Conservation (phyloP, 2,797 vertebrate genomes). For the Tympanoctomys barrerae region DNA sequence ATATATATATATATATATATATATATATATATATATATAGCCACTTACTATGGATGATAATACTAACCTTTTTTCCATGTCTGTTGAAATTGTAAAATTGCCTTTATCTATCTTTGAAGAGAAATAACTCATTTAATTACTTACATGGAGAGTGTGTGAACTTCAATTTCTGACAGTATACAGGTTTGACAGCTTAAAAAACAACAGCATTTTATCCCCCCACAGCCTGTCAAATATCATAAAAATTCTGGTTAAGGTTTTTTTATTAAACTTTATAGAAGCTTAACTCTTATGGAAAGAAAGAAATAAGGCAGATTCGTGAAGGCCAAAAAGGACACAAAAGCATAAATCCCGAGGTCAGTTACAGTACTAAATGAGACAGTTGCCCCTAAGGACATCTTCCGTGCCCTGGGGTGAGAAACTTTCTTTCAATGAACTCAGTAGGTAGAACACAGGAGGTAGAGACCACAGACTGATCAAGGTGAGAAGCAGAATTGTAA, state of each 20-base stretch:
- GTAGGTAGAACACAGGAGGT: neutral
- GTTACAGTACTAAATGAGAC: neutral
- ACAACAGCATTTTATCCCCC: neutral
- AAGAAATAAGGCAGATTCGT: slow-evolving; percentile 54
- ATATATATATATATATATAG: neutral
- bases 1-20: neutral
- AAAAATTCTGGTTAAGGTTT: slow-evolving; percentile 58
- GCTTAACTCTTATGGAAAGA: slow-evolving; percentile 60
- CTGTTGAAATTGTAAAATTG: slow-evolving; percentile 37
- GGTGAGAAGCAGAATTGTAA: neutral
- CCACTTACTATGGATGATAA: neutral
- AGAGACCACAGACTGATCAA: neutral
- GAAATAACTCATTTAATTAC: slow-evolving; percentile 52
- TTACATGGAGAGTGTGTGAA: slow-evolving; percentile 37
- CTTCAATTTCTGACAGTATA: slow-evolving; percentile 19
- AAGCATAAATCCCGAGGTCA: slow-evolving; percentile 52
- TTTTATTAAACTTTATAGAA: slow-evolving; percentile 62
- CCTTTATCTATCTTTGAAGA: slow-evolving; percentile 49
- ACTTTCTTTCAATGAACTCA: neutral
- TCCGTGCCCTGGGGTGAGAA: neutral
- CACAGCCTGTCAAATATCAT: slow-evolving; percentile 32
- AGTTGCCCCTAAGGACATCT: neutral
- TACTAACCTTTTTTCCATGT: neutral
- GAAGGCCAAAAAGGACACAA: slow-evolving; percentile 29
- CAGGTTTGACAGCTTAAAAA: slow-evolving; percentile 24